A percentile compares a stretch with the other conserved stretches of the same genome.
Conservation (phyloP, 2,113 vertebrate species). For the Rousettus leschenaultii region DNA sequence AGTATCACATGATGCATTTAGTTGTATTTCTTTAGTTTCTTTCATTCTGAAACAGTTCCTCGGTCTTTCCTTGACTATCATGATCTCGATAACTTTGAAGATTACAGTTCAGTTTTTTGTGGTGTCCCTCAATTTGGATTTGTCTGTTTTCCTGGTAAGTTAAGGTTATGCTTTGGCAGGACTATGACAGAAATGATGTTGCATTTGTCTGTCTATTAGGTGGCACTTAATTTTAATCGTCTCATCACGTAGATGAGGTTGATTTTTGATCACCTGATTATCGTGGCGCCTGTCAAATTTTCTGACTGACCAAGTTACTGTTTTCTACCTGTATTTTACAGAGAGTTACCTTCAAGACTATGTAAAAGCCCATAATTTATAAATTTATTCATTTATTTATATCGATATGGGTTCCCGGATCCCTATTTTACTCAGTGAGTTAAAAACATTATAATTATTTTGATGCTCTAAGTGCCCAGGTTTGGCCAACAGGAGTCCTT, state of each 20-base stretch:
- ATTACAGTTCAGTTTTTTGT: not conserved
- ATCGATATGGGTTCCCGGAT: not conserved
- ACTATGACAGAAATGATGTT: not conserved
- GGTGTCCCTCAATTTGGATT: not conserved
- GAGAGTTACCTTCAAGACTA: not conserved
- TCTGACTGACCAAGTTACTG: not conserved
- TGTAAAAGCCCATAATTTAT: not conserved
- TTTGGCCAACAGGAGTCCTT: not conserved
- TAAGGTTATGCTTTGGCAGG: not conserved
- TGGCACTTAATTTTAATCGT: not conserved
- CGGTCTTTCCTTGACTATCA: not conserved
- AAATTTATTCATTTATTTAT: not conserved
- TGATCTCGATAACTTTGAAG: not conserved
- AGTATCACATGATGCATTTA: not conserved
- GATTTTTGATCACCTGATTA: not conserved
- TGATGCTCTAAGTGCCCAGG: not conserved
- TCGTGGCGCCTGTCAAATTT: not conserved
- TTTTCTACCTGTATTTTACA: not conserved
- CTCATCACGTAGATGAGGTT: not conserved
- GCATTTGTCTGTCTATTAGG: not conserved
- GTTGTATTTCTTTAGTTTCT: not conserved
- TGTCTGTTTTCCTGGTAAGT: not conserved
- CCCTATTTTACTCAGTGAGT: not conserved
- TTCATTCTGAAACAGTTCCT: not conserved
- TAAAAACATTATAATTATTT: conserved; percentile 1